phyloP scores from a whole-genome alignment of 92 coral and sea anemone genomes.

The Meandrina meandrites region DNA sequence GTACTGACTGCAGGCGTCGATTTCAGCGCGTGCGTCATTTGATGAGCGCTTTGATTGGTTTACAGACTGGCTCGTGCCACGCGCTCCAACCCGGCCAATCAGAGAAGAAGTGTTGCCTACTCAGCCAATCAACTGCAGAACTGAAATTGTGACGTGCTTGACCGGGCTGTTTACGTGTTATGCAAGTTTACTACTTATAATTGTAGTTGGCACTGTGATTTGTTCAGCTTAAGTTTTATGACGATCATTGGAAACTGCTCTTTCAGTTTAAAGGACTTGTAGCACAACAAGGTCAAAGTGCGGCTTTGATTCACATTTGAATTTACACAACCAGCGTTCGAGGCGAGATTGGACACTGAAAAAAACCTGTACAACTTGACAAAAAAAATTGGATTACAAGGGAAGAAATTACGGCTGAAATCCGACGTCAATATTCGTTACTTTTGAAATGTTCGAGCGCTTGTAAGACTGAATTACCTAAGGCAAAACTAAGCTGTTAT shows the following conservation, averaged over 20 bases:
- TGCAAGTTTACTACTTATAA: not conserved
- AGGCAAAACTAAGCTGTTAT: too few relatives aligned
- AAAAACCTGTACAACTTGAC: not conserved
- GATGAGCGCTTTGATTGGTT: not conserved
- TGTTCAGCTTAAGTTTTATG: not conserved
- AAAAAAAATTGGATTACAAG: not conserved
- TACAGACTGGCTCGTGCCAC: not conserved
- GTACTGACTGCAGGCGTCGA: not conserved
- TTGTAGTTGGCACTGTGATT: not conserved
- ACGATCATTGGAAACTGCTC: not conserved
- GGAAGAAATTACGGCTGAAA: not conserved
- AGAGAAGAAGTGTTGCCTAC: not conserved
- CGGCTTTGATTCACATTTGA: not conserved
- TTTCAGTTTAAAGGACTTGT: not conserved
- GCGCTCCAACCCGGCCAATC: not conserved
- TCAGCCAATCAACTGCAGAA: not conserved
- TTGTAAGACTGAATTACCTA: too few relatives aligned
- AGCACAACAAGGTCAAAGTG: not conserved
- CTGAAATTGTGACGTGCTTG: not conserved
- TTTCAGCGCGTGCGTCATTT: not conserved
- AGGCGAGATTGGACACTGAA: not conserved
- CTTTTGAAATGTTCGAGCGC: not conserved
- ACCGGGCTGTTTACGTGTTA: not conserved
- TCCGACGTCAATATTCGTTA: not conserved
- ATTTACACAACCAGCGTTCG: not conserved